Percentiles rank a stretch among this genome's conserved stretches.
Evolutionary conservation across 2,797 vertebrate species (phyloP).

Genomic region (Danio jaintianensis): DNA sequence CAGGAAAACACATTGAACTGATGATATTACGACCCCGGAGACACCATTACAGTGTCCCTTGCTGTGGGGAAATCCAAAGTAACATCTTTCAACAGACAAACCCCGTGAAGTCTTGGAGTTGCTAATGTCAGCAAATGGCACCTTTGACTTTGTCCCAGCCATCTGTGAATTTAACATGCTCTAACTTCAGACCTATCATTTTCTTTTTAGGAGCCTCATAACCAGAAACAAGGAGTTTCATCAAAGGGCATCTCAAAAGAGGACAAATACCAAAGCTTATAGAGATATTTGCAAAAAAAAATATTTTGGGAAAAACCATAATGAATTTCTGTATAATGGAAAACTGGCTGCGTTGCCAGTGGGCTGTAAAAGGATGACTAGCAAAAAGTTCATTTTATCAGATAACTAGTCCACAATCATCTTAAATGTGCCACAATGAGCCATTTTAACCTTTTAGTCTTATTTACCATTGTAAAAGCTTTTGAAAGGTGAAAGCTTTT

Average conservation of each 20-base stretch:
- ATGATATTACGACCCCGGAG: not conserved
- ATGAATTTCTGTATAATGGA: not conserved
- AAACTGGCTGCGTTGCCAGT: not conserved
- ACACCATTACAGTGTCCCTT: not conserved
- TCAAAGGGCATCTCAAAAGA: not conserved
- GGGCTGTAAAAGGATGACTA: conserved; percentile 4
- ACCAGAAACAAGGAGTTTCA: not conserved
- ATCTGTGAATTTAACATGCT: not conserved
- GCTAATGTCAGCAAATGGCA: conserved; percentile 1
- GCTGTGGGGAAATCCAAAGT: not conserved
- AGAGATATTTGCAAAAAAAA: not conserved
- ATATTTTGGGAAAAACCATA: not conserved
- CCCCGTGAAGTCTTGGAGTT: not conserved
- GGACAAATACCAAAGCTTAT: not conserved
- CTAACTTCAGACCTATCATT: not conserved
- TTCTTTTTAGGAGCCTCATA: conserved; percentile 2
- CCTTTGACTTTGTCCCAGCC: not conserved
- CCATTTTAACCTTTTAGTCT: not conserved
- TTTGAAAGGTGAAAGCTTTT: not conserved
- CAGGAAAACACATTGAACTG: not conserved
- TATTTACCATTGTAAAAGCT: not conserved
- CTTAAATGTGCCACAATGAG: not conserved
- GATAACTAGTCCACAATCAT: not conserved
- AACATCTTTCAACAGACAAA: conserved; percentile 17
- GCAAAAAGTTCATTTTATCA: not conserved